Conservation (phyloP, 1,140 invertebrate species). For the Artemia franciscana region DNA sequence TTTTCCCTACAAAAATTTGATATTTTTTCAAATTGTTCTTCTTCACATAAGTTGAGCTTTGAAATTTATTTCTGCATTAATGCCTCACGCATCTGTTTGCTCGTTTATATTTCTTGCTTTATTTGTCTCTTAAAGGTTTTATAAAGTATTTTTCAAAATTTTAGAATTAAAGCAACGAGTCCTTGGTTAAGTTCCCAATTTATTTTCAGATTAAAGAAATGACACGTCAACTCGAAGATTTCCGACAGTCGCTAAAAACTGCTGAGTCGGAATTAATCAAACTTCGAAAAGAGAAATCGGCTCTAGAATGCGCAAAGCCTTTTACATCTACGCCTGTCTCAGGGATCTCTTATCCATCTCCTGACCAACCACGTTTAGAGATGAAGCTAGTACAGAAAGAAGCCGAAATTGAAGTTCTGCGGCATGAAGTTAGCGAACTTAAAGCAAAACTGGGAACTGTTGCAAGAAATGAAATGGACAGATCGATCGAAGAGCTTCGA, state of each 20-base stretch:
- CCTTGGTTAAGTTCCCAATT: too few relatives aligned
- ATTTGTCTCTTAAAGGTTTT: too few relatives aligned
- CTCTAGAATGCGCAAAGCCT: neutral
- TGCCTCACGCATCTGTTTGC: too few relatives aligned
- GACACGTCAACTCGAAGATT: neutral
- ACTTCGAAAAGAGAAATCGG: neutral
- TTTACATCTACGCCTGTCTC: neutral
- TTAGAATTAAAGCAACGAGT: too few relatives aligned
- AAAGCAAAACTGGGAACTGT: neutral
- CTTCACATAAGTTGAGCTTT: too few relatives aligned
- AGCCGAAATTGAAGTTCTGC: neutral
- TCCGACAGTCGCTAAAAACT: neutral
- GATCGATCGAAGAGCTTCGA: neutral
- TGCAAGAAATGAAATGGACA: neutral
- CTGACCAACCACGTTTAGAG: neutral
- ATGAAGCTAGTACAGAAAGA: neutral
- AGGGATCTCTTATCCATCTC: neutral
- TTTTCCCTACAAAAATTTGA: too few relatives aligned
- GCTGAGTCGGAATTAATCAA: neutral
- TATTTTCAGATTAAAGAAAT: neutral
- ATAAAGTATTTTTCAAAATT: too few relatives aligned
- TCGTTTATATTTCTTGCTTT: too few relatives aligned
- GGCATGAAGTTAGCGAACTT: neutral
- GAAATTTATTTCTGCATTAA: too few relatives aligned
- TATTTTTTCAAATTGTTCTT: too few relatives aligned